Base-by-base conservation (phyloP, 1,140 invertebrate species). In the Drosophila fuyamai region DNA sequence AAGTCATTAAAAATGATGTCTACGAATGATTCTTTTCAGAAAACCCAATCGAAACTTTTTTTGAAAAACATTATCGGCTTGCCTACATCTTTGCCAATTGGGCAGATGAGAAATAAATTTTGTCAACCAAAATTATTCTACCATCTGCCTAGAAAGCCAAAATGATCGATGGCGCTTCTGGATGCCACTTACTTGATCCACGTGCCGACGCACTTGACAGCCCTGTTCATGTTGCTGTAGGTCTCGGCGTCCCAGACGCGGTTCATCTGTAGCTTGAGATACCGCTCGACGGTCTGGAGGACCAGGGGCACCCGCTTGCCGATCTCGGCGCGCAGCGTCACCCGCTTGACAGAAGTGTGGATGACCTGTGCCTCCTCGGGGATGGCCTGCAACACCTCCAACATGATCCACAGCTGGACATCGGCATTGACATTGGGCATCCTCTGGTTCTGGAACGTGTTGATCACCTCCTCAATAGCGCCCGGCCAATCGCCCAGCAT, bases 321-420 rank as follows among this genome's bases (percentile, higher is more conserved):
- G 10, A 92, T 71, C 47, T 92, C 91, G 2, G 59, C 76, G 0
- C 91, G 88, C 29, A 92, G 29, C 0, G 79, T 76, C 0, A 78
- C 85, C 0, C 92, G 67, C 60, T 90, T 91, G 0, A 92, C 88
- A 2, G 92, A 92, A 0, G 92, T 91, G 18, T 91, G 90, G 51
- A 92, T 90, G 7, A 83, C 77, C 46, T 83, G 92, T 12, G 85
- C 74, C 93, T 98, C 97, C 94, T 96, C 96, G 14, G 97, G 96
- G 83, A 98, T 94, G 57, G 96, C 95, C 76, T 95, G 95, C 27
- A 98, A 93, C 13, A 96, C 95, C 92, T 97, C 95, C 38, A 97
- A 91, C 76, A 97, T 93, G 40, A 97, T 94, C 93, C 94, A 94
- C 58, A 94, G 88, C 76, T 88, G 93, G 81, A 81, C 93, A 91